Base-by-base conservation (phyloP, 2,888 invertebrate genomes). In the Melinaea menophilus region DNA sequence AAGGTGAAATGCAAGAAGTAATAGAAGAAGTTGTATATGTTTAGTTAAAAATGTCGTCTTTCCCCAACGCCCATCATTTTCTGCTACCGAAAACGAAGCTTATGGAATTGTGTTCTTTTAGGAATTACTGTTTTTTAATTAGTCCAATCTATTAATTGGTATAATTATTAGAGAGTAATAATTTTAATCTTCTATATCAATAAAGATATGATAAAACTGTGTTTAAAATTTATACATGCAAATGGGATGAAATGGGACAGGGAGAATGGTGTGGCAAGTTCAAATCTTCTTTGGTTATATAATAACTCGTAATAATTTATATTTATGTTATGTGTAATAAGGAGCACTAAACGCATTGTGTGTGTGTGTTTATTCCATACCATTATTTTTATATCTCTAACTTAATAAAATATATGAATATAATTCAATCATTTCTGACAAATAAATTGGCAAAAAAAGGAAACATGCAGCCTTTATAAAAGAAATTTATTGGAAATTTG, bases 11-110 rank as follows among this genome's bases (percentile, higher is more conserved):
- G 75, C 92, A 86, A 72, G 92, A 86, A 75, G 92, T 85, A 67
- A 90, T 85, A 3, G 88, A 88, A 62, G 90, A 90, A 45, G 89
- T 22, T 22, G 22, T 1, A 22, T 22, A 22, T 22, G 22, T 22
- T 22, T 88, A 64, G 86, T 88, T 13, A 90, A 87, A 2, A 82
- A 84, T 79, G 89, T 90, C 75, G 88, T 91, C 71, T 90, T 91
- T 7, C 91, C 91, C 0, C 91, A 91, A 0, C 91, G 91, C 0
- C 91, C 91, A 47, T 73, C 89, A 64, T 90, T 91, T 63, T 88
- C 85, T 7, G 82, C 83, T 11, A 82, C 84, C 62, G 86, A 86
- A 46, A 82, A 80, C 9, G 63, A 58, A 55, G 78, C 82, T 60
- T 76, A 22, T 22, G 22, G 22, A 22, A 22, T 22, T 22, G 22